phyloP scores from a whole-genome alignment of 2,113 vertebrate species.

The Ondatra zibethicus region DNA sequence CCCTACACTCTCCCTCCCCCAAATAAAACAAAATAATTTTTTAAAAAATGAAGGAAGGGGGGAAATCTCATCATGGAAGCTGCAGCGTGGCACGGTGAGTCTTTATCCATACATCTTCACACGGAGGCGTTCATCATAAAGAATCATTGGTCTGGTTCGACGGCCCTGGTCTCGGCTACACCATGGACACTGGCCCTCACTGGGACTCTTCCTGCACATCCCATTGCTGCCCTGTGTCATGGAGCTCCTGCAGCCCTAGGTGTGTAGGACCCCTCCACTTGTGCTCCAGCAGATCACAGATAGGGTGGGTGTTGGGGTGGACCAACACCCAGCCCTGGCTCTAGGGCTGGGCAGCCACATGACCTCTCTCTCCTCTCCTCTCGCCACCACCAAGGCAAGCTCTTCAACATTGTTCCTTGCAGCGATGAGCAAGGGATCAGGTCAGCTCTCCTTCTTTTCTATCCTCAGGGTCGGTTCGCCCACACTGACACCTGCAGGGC shows the following conservation, averaged over 20 bases:
- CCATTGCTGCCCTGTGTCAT: fast-evolving
- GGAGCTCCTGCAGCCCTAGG: neutral
- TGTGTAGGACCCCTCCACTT: neutral
- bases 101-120: neutral
- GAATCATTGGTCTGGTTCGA: neutral
- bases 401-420: neutral
- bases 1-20: neutral
- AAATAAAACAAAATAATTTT: neutral
- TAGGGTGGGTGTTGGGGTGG: neutral
- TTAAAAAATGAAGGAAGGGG: neutral
- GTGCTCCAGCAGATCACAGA: neutral
- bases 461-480: neutral
- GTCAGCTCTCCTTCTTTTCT: neutral
- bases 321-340: neutral
- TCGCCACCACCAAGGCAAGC: neutral
- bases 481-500: neutral
- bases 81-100: no score
- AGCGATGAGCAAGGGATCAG: neutral
- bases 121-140: neutral
- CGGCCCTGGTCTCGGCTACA: no score
- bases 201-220: neutral
- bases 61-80: neutral
- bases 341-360: neutral
- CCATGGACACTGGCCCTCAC: neutral
- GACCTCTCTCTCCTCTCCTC: no score